Evolutionary conservation across 2,888 invertebrate species (phyloP), one percentile per base, ranked within the genome.

Genomic region (Chalcis sispes): DNA sequence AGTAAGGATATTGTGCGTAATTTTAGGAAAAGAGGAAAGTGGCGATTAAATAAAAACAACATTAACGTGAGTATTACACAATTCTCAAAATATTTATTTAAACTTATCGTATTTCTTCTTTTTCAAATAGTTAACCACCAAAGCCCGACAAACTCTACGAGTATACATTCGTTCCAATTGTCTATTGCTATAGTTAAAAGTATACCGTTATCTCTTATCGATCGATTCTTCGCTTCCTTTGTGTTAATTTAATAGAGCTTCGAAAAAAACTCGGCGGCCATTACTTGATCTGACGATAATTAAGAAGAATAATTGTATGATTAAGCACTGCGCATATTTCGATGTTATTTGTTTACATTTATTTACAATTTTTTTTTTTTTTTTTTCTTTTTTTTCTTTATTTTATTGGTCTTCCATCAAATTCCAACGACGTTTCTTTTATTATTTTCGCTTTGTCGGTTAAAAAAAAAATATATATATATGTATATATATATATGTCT

Each of bases 321-420:
- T 79, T 73, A 79, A 84, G 80, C 83, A 83, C 81, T 82, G 81
- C 72, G 79, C 72, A 40, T 75, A 66, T 72, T 59, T 85, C 82
- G 82, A 84, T 83, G 81, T 81, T 77, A 78, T 81, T 71, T 81
- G 82, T 83, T 81, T 82, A 85, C 83, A 85, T 61, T 75, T 85
- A 85, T 85, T 74, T 85, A 85, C 85, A 85, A 29, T 72, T 67
- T 29, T 42, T 27, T 42, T 7, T n/a, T n/a, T n/a, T n/a, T n/a
- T n/a, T n/a, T n/a, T n/a, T n/a, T n/a, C n/a, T n/a, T n/a, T n/a
- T n/a, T n/a, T n/a, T n/a, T n/a, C n/a, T n/a, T n/a, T n/a, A n/a
- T n/a, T n/a, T 42, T 69, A 58, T 84, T 81, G 82, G 82, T 82
- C 83, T 82, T 80, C 82, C 79, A 79, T 82, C 75, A 76, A 76